These are phyloP conservation scores for Microchrysa polita DNA, from an alignment of 2,888 invertebrate genomes.

Conservation along the genomic window DNA sequence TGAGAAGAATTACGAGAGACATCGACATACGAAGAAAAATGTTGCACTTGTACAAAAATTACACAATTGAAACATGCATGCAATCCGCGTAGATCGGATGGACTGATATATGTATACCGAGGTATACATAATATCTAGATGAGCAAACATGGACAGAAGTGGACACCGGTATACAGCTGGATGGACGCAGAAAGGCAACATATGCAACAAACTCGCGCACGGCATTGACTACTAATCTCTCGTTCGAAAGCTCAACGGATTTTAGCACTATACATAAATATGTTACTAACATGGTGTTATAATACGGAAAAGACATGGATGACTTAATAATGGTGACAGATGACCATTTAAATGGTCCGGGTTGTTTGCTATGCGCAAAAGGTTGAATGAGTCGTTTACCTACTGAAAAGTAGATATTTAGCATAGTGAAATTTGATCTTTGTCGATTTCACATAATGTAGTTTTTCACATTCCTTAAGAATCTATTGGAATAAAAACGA, in stretches of 20 bases:
- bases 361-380: too few relatives aligned
- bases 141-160: too few relatives aligned
- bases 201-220: not conserved
- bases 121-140: not conserved
- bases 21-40: not conserved
- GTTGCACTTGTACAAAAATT: slow-evolving; percentile 40
- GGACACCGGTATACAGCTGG: too few relatives aligned
- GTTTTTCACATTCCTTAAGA: too few relatives aligned
- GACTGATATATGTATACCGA: too few relatives aligned
- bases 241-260: slow-evolving; percentile 10
- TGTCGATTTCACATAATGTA: too few relatives aligned
- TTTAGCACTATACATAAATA: slow-evolving; percentile 11
- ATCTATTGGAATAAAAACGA: too few relatives aligned
- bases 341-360: too few relatives aligned
- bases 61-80: slow-evolving; percentile 38
- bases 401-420: too few relatives aligned
- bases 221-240: slow-evolving; percentile 28
- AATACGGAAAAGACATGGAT: slow-evolving; percentile 18
- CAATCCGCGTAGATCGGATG: not conserved
- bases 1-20: not conserved
- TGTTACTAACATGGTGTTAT: slow-evolving; percentile 10
- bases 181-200: too few relatives aligned
- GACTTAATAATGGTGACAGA: slow-evolving; percentile 8
- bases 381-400: too few relatives aligned
- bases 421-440: too few relatives aligned